Evolutionary conservation across 2,888 invertebrate genomes (phyloP).

Genomic region (Macrophya annulata): DNA sequence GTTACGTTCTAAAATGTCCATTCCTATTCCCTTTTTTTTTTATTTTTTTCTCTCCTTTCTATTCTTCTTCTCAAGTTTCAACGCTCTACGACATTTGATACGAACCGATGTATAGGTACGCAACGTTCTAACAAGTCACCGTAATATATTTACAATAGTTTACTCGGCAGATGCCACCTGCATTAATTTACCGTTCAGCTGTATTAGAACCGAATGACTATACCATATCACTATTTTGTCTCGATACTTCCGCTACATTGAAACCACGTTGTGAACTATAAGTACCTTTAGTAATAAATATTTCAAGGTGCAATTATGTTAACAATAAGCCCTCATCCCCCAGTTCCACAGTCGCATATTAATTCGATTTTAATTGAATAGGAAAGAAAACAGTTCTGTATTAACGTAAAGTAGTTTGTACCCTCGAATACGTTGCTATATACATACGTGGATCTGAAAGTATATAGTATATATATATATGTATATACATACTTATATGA

Average conservation of each 20-base stretch:
- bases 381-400: constrained; percentile 67
- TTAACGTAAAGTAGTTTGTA: constrained; percentile 17
- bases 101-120: not conserved
- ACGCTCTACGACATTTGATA: constrained; percentile 1
- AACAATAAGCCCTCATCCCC: constrained; percentile 67
- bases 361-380: constrained; percentile 74
- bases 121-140: constrained; percentile 2
- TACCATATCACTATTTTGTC: constrained; percentile 3
- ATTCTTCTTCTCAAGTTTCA: constrained; percentile 29
- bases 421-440: not conserved
- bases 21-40: constrained; percentile 48
- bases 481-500: constrained; percentile 25
- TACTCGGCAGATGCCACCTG: constrained; percentile 42
- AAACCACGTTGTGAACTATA: not conserved
- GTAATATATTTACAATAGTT: constrained; percentile 8
- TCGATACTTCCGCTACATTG: not conserved
- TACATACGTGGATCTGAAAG: not conserved
- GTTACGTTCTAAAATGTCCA: not conserved
- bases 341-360: constrained; percentile 66
- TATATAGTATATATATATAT: constrained; percentile 9
- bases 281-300: constrained; percentile 64
- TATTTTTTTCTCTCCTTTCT: constrained; percentile 56
- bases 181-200: constrained; percentile 40
- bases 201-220: constrained; percentile 36
- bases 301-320: constrained; percentile 70